Evolutionary conservation across 2,113 vertebrate species (phyloP), one percentile per base, ranked within the genome.

Genomic region (Mobula birostris): DNA sequence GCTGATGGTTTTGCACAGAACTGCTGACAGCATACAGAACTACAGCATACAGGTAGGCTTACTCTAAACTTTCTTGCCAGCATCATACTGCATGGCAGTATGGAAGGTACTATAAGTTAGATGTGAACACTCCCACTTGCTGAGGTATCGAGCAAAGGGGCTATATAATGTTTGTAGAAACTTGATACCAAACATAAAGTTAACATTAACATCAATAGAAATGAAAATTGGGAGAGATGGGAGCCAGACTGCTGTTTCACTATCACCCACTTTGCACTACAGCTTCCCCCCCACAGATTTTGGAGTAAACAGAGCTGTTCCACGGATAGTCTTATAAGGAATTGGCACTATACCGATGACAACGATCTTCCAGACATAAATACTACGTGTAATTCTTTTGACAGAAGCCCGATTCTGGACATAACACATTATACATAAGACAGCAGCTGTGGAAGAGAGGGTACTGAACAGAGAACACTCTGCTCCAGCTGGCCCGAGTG

Each of bases 381-480:
- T 93, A 15, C 68, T 56, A 76, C 66, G 56, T 76, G 68, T 76
- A 93, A 74, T 48, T 93, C 24, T 93, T 93, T 93, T 72, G 91
- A 70, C 91, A 93, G 72, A 93, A 93, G 68, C 72, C 24, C 24
- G 27, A 48, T 29, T 93, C 40, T 76, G 91, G 91, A 93, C 91
- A 93, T 74, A 93, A 56, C 68, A 76, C 36, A 93, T 93, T 74
- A 74, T 93, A 32, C 91, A 76, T 93, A 93, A 93, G 91, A 32
- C 70, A 74, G 48, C 91, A 93, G 91, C 91, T 93, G 91, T 93
- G 91, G 85, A 93, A 70, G 66, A 56, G 70, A 48, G 68, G 91
- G 91, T 56, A 93, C 68, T 93, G 40, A 48, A 40, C 21, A 48
- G 36, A 74, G 21, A 93, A 36, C 36, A 12, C 24, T 74, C 17